Conservation (phyloP, 2,113 vertebrate genomes). For the Gymnorhina tibicen region DNA sequence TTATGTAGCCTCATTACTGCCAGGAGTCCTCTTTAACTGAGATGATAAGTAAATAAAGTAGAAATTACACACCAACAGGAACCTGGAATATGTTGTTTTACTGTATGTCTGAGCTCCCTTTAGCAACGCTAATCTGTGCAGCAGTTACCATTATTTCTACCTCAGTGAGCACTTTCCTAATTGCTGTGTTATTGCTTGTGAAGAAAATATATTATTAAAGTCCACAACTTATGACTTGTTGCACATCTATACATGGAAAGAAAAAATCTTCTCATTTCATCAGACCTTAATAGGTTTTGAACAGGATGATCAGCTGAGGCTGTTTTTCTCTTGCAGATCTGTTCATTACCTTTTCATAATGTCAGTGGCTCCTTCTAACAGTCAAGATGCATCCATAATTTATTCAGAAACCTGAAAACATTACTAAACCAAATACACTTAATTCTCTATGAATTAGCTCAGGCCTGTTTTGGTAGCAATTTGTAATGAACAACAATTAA, state of each 20-base stretch:
- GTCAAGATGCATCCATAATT: constrained; percentile 74
- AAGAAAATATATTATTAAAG: constrained; percentile 81
- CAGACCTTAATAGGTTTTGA: constrained; percentile 71
- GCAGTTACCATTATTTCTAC: constrained; percentile 82
- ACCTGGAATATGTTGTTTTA: constrained; percentile 74
- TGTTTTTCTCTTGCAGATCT: constrained; percentile 49
- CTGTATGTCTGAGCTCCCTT: constrained; percentile 75
- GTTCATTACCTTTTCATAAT: constrained; percentile 67
- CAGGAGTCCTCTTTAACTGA: constrained; percentile 78
- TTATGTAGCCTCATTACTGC: constrained; percentile 78
- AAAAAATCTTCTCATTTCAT: constrained; percentile 61
- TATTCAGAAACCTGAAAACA: constrained; percentile 75
- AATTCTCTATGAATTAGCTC: constrained; percentile 70
- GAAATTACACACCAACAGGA: constrained; percentile 79
- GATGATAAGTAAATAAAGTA: constrained; percentile 82
- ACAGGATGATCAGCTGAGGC: constrained; percentile 58
- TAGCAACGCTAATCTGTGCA: constrained; percentile 73
- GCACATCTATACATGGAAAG: constrained; percentile 51
- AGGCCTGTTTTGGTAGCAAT: constrained; percentile 67
- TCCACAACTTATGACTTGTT: constrained; percentile 79
- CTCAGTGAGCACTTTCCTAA: constrained; percentile 79
- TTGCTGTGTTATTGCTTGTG: constrained; percentile 79
- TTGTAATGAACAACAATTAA: constrained; percentile 74
- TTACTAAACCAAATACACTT: constrained; percentile 75
- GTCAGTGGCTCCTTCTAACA: constrained; percentile 64